These are phyloP conservation scores for cattle (Bos taurus) DNA, from an alignment of 2,113 vertebrate genomes.

Conservation along the genomic window DNA sequence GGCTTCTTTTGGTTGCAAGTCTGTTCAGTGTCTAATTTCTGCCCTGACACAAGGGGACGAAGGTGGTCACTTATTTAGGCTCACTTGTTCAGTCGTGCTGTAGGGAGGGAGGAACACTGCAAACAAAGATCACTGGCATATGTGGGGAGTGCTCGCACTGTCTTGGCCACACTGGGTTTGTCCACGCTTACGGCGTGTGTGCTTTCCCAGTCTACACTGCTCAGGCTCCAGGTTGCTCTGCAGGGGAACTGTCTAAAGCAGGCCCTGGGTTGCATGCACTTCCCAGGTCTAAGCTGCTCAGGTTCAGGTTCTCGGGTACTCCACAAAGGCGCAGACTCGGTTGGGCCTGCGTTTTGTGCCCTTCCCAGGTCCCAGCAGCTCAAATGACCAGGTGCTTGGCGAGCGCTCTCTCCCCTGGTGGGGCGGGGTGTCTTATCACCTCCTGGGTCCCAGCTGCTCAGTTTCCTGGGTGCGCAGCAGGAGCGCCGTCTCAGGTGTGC, in stretches of 20 bases:
- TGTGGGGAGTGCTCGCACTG: background rate
- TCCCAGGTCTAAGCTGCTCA: background rate
- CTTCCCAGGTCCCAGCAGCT: background rate
- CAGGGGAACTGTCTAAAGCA: background rate
- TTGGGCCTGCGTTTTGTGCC: background rate
- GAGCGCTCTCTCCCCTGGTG: accelerated
- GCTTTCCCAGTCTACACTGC: background rate
- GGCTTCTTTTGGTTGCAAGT: background rate
- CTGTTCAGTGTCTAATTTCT: background rate
- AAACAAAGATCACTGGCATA: background rate
- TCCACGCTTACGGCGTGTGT: accelerated
- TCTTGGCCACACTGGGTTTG: background rate
- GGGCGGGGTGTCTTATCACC: background rate
- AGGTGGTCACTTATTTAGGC: background rate
- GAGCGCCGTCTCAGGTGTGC: too few species aligned
- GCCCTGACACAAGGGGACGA: background rate
- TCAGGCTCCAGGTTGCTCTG: background rate
- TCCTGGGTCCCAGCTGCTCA: too few species aligned
- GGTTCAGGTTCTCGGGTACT: background rate
- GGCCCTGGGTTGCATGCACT: background rate
- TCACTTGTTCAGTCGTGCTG: background rate
- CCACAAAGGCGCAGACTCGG: background rate
- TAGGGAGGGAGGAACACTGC: background rate
- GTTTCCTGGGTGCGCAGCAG: too few species aligned
- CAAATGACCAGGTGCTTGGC: background rate